phyloP scores from a whole-genome alignment of 2,797 vertebrate species.

The Epinephelus malabaricus region DNA sequence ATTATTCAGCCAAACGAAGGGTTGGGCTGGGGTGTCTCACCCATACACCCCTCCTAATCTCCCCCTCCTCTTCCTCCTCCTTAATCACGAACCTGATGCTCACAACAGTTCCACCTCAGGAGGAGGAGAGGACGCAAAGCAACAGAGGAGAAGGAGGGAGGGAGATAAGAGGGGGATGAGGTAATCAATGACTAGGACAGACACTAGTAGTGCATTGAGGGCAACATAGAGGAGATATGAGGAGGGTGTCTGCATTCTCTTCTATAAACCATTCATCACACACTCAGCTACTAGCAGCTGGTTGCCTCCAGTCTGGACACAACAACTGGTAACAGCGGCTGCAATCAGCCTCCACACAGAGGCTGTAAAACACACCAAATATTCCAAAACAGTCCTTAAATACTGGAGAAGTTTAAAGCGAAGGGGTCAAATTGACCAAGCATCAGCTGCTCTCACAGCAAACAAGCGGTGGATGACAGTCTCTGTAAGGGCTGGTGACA shows the following conservation, averaged over 20 bases:
- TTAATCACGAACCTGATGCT: slow-evolving; percentile 66
- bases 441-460: slow-evolving; percentile 5
- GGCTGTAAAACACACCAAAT: slow-evolving; percentile 16
- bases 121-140: slow-evolving; percentile 38
- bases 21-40: slow-evolving; percentile 55
- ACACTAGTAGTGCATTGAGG: slow-evolving; percentile 13
- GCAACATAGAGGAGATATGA: slow-evolving; percentile 16
- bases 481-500: slow-evolving; percentile 31
- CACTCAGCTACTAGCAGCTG: slow-evolving; percentile 40
- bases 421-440: background rate
- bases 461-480: slow-evolving; percentile 49
- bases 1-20: slow-evolving; percentile 71
- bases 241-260: slow-evolving; percentile 14
- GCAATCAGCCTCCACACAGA: slow-evolving; percentile 2
- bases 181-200: slow-evolving; percentile 68
- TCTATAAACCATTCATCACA: slow-evolving; percentile 43
- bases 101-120: slow-evolving; percentile 41
- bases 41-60: slow-evolving; percentile 3
- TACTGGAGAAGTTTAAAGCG: background rate
- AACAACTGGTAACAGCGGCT: slow-evolving; percentile 10
- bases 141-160: slow-evolving; percentile 47
- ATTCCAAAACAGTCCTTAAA: background rate
- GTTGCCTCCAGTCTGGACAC: slow-evolving; percentile 10
- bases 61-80: background rate
- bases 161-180: slow-evolving; percentile 59